Evolutionary conservation across 1,140 invertebrate genomes (phyloP).

Genomic region (Gryllus bimaculatus): DNA sequence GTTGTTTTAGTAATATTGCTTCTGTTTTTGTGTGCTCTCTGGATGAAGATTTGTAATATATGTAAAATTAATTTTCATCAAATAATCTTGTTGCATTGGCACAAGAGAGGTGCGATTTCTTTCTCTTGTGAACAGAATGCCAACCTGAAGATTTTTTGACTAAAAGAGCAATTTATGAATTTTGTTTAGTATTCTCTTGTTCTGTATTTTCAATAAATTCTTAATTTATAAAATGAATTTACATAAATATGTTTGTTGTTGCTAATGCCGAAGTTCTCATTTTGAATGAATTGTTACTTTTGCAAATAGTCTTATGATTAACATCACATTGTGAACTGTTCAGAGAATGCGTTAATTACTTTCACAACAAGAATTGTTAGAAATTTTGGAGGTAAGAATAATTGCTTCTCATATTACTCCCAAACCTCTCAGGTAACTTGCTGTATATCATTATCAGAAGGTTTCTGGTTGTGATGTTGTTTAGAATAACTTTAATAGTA

Average conservation of each 20-base stretch:
- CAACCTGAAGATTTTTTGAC: not conserved
- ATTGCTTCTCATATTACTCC: not conserved
- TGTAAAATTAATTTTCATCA: too few relatives aligned
- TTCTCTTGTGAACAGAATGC: not conserved
- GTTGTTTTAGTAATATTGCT: too few relatives aligned
- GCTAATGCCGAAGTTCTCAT: not conserved
- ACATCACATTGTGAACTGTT: not conserved
- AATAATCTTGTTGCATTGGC: too few relatives aligned
- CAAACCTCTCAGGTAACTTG: not conserved
- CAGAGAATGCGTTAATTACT: not conserved
- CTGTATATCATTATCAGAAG: not conserved
- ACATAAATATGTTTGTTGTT: not conserved
- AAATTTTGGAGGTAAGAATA: not conserved
- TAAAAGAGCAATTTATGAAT: too few relatives aligned
- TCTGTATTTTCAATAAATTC: not conserved
- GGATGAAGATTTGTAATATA: too few relatives aligned
- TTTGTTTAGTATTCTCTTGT: not conserved
- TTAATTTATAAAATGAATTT: not conserved
- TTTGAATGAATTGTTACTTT: not conserved
- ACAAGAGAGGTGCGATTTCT: not conserved
- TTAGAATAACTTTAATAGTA: not conserved
- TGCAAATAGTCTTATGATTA: not conserved
- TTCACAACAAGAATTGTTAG: not conserved
- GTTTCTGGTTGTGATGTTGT: not conserved
- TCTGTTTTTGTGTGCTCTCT: too few relatives aligned